Percentiles rank a stretch among this genome's conserved stretches.
Evolutionary conservation across 2,113 vertebrate genomes (phyloP).

Genomic region (Mesoclemmys tuberculata): DNA sequence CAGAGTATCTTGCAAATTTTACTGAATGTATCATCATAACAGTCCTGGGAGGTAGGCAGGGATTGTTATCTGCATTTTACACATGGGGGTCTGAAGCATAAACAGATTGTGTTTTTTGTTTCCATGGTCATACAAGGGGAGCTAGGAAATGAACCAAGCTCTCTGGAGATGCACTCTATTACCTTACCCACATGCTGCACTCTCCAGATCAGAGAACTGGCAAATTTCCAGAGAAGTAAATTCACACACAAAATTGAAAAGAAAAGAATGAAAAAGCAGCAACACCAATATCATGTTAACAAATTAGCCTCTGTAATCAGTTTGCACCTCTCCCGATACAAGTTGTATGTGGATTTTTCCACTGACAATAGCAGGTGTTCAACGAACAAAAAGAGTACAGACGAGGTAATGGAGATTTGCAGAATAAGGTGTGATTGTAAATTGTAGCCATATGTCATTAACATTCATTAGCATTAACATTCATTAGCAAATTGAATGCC

Average conservation of each 20-base stretch:
- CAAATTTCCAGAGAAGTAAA: not conserved
- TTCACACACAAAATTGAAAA: not conserved
- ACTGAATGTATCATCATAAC: not conserved
- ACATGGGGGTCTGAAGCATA: not conserved
- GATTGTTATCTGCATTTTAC: not conserved
- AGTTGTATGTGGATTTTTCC: rapidly evolving
- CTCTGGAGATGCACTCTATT: not conserved
- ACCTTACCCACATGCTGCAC: not conserved
- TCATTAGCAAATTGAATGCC: not conserved
- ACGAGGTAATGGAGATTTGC: not conserved
- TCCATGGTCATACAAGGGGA: not conserved
- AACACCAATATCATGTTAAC: not conserved
- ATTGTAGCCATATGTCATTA: not conserved
- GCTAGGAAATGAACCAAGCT: not conserved
- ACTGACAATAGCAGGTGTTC: not conserved
- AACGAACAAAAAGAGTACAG: not conserved
- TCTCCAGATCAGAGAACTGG: not conserved
- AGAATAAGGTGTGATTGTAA: not conserved
- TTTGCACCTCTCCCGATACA: not conserved
- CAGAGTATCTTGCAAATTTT: not conserved
- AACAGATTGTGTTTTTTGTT: not conserved
- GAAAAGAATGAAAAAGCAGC: not conserved
- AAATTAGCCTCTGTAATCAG: not conserved
- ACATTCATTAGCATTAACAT: constrained; percentile 1
- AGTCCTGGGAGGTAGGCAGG: not conserved